Conservation (phyloP, 2,797 vertebrate species). For the Chrysocyon brachyurus region DNA sequence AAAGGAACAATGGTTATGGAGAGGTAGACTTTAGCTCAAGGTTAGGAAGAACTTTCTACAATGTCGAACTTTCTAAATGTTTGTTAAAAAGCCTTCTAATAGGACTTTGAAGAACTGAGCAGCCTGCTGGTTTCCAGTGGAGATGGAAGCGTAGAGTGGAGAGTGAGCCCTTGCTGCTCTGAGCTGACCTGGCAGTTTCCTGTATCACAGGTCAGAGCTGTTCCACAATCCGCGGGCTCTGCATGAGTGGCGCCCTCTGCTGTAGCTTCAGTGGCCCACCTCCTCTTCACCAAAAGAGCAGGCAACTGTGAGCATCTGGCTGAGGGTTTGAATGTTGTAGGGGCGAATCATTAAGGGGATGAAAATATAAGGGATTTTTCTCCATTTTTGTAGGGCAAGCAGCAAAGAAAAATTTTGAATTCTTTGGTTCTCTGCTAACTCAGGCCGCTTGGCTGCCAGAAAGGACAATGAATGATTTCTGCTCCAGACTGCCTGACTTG, state of each 20-base stretch:
- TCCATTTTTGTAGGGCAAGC: neutral
- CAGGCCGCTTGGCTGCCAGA: neutral
- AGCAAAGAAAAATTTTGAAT: neutral
- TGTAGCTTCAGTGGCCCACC: accelerated
- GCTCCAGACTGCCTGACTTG: neutral
- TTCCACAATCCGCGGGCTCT: neutral
- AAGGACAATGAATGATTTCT: neutral
- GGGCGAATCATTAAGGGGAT: neutral
- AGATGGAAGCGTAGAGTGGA: neutral
- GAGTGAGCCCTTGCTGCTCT: neutral
- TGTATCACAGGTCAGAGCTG: no score
- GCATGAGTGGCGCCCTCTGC: accelerated
- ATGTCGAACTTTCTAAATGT: neutral
- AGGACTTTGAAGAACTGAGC: neutral
- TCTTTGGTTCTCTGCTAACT: neutral
- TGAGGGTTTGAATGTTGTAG: neutral
- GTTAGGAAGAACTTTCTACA: neutral
- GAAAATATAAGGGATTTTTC: neutral
- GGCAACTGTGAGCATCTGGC: neutral
- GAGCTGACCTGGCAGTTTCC: neutral
- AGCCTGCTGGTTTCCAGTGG: neutral
- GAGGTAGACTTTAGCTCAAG: neutral
- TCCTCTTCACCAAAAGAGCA: neutral
- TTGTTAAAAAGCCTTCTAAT: neutral
- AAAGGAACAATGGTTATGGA: neutral